Evolutionary conservation across 2,113 vertebrate species (phyloP).

Genomic region (Nerophis lumbriciformis): DNA sequence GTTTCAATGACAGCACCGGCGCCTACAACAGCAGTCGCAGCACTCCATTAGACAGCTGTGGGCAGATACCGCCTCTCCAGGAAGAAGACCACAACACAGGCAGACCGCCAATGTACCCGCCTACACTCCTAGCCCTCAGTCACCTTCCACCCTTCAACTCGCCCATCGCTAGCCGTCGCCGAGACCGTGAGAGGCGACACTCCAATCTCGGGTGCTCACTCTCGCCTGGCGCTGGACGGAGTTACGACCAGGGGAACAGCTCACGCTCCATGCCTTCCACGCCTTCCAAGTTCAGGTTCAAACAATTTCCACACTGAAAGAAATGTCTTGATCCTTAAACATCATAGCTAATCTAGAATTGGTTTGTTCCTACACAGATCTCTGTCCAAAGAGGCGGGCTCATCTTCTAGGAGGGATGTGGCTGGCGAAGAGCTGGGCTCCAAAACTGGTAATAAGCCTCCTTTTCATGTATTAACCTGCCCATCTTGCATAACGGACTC

Average conservation of each 20-base stretch:
- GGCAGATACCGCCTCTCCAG: constrained; percentile 58
- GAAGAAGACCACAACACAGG: constrained; percentile 25
- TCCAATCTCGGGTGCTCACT: constrained; percentile 56
- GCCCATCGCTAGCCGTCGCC: constrained; percentile 33
- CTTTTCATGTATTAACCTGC: no score
- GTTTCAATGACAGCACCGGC: constrained; percentile 76
- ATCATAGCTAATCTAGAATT: not conserved
- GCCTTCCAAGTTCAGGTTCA: constrained; percentile 63
- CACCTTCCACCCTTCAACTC: constrained; percentile 41
- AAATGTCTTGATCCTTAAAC: not conserved
- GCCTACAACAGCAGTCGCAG: constrained; percentile 83
- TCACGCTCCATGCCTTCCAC: constrained; percentile 53
- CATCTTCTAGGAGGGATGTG: constrained; percentile 29
- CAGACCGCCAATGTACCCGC: constrained; percentile 20
- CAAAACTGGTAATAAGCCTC: constrained; percentile 27
- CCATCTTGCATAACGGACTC: no score
- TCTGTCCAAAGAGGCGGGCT: constrained; percentile 38
- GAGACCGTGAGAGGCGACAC: constrained; percentile 39
- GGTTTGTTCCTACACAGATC: constrained; percentile 27
- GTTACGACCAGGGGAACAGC: constrained; percentile 37
- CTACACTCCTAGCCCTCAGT: constrained; percentile 32
- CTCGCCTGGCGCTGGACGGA: constrained; percentile 34
- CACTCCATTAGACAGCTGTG: constrained; percentile 69
- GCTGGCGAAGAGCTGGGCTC: constrained; percentile 33
- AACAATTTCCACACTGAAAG: not conserved